Conservation (phyloP, 2,888 invertebrate species). For the Tiliacea citrago region DNA sequence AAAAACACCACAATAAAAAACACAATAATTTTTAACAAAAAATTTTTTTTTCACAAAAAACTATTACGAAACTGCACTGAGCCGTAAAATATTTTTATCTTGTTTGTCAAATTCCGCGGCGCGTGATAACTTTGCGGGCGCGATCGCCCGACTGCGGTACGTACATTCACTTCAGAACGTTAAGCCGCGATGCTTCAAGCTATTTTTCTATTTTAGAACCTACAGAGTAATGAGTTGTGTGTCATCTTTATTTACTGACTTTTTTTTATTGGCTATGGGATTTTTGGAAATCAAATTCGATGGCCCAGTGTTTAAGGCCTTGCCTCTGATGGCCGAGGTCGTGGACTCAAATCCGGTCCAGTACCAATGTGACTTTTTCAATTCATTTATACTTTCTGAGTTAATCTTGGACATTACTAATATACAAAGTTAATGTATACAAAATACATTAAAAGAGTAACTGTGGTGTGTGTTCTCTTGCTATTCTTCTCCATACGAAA, state of each 20-base stretch:
- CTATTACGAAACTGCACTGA: conserved; percentile 54
- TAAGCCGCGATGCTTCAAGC: conserved; percentile 11
- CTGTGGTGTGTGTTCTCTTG: too few species aligned
- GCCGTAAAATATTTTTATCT: conserved; percentile 34
- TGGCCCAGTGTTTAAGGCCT: too few species aligned
- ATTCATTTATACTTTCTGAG: too few species aligned
- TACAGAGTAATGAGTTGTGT: conserved; percentile 5
- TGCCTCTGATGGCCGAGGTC: too few species aligned
- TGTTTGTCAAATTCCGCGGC: conserved; percentile 18
- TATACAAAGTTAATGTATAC: too few species aligned
- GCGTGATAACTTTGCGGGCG: conserved; percentile 44
- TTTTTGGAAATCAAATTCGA: too few species aligned
- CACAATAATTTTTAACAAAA: conserved; percentile 6
- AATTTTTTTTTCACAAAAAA: conserved; percentile 44
- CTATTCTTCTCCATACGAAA: too few species aligned
- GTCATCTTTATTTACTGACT: neutral
- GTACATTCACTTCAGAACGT: conserved; percentile 32
- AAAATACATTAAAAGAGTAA: too few species aligned
- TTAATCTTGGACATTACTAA: too few species aligned
- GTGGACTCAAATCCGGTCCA: too few species aligned
- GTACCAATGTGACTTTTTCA: too few species aligned
- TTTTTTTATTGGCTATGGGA: too few species aligned
- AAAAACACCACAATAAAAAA: conserved; percentile 28
- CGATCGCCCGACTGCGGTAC: conserved; percentile 41
- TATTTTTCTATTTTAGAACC: conserved; percentile 18